Evolutionary conservation across 1,140 invertebrate species (phyloP).

Genomic region (Drosophila pseudoananassae): DNA sequence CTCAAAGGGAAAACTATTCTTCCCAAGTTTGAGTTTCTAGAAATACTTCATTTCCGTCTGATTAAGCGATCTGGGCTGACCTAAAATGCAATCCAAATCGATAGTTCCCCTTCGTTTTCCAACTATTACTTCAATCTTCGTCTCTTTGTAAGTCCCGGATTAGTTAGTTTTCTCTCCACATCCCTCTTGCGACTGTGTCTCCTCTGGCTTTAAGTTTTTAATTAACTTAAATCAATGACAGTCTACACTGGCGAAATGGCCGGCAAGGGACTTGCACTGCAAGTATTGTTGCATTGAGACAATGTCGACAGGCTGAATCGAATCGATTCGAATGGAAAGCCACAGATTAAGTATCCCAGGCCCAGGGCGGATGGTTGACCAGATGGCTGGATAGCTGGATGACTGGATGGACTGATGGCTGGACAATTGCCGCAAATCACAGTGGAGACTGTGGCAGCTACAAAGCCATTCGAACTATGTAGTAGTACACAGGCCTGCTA

Average conservation of each 20-base stretch:
- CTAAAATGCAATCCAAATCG: neutral
- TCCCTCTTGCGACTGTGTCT: neutral
- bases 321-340: slow-evolving; percentile 41
- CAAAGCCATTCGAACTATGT: slow-evolving; percentile 5
- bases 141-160: slow-evolving; percentile 15
- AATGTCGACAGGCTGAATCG: slow-evolving; percentile 42
- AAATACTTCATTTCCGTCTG: neutral
- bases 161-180: slow-evolving; percentile 9
- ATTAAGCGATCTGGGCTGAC: slow-evolving; percentile 6
- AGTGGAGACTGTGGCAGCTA: slow-evolving; percentile 24
- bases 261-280: slow-evolving; percentile 35
- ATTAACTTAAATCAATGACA: slow-evolving; percentile 65
- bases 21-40: neutral
- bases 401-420: slow-evolving; percentile 13
- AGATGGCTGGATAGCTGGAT: slow-evolving; percentile 4
- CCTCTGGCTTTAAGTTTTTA: slow-evolving; percentile 34
- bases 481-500: neutral
- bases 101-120: neutral
- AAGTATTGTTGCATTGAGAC: slow-evolving; percentile 37
- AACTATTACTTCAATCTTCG: neutral
- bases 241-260: slow-evolving; percentile 40
- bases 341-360: slow-evolving; percentile 48
- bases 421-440: slow-evolving; percentile 65
- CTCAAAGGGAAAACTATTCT: neutral
- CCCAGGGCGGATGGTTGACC: slow-evolving; percentile 39